Evolutionary conservation across 2,113 vertebrate genomes (phyloP), one percentile per base, ranked within the genome.

Genomic region (Chaetodon trifascialis): DNA sequence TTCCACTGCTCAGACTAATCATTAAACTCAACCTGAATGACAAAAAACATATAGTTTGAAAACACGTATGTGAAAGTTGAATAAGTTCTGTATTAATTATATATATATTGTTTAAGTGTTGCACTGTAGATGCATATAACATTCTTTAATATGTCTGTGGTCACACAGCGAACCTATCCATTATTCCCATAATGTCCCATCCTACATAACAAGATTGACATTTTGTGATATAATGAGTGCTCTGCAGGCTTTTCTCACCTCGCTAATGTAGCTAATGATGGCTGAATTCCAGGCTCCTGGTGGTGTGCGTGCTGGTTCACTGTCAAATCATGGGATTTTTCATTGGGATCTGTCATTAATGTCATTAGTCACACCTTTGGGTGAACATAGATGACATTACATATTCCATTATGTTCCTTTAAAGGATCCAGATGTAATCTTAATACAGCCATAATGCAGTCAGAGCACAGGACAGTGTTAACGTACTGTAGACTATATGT

Each of bases 1-100:
- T 46, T 52, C 36, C 30, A 30, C 30, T 30, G 30, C 30, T 8
- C 8, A 52, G 34, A 72, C 2, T 23, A 63, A 63, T 71, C 25
- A 82, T 46, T 62, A 63, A 82, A 76, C 47, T 54, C 6, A 25
- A 52, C 81, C 59, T 66, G 0, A 64, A 56, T 1, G 72, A 59
- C 10, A 17, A 40, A 40, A 73, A 63, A 38, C 4, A 16, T 10
- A 15, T n/a, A 12, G 9, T 36, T 34, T 73, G 8, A 23, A 59
- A 60, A 44, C 21, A 56, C 3, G 9, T 5, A 30, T 30, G 12
- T 59, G 23, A 56, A 25, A 16, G 11, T 34, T 58, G 5, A 58
- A 12, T 23, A 23, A 23, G 12, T 58, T 54, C 51, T 21, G n/a
- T n/a, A n/a, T n/a, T 19, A 52, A 21, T 52, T 21, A 40, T 40